Evolutionary conservation across 2,113 vertebrate species (phyloP).

Genomic region (Aptenodytes forsteri): DNA sequence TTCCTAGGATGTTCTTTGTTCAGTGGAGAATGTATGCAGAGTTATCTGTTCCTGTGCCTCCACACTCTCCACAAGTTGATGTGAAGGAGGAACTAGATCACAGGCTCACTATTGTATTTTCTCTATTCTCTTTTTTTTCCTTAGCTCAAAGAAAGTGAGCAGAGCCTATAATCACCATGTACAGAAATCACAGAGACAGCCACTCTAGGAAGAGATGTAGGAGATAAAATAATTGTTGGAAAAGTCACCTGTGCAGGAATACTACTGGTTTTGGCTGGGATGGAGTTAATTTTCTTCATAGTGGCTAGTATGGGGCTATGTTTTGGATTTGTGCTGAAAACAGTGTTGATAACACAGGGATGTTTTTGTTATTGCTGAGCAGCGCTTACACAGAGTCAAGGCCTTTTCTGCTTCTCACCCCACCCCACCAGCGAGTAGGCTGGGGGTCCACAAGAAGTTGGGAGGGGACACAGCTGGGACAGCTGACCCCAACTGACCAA

Average conservation of each 20-base stretch:
- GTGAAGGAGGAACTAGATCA: not conserved
- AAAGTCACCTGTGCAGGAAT: not conserved
- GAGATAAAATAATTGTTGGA: not conserved
- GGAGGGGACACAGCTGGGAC: not conserved
- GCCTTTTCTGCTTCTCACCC: not conserved
- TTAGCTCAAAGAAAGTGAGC: not conserved
- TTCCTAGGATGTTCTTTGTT: not conserved
- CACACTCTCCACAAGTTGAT: not conserved
- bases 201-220: not conserved
- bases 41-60: not conserved
- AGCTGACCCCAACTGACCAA: not conserved
- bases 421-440: not conserved
- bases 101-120: not conserved
- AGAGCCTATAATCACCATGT: not conserved
- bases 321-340: not conserved
- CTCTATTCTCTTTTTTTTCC: not conserved
- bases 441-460: not conserved
- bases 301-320: too few species aligned
- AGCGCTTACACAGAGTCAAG: not conserved
- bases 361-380: not conserved
- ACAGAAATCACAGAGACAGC: not conserved
- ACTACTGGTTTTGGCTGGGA: not conserved
- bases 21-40: not conserved
- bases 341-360: not conserved
- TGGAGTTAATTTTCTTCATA: not conserved